Conservation (phyloP, 1,140 invertebrate genomes). For the Temnothorax longispinosus region DNA sequence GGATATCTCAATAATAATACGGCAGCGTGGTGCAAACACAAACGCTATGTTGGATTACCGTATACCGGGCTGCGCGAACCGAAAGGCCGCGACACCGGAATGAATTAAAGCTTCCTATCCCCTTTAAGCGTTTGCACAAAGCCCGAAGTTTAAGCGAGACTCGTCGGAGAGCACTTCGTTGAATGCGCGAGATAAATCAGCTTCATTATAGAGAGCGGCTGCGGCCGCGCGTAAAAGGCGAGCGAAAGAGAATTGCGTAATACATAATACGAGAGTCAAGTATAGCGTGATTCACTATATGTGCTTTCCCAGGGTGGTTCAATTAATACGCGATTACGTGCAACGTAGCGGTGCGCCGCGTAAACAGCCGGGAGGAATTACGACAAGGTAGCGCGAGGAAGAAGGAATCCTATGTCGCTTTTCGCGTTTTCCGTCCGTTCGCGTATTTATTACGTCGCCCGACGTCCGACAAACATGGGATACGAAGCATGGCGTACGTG, state of each 20-base stretch:
- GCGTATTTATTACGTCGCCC: constrained; percentile 45
- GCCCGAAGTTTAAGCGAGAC: constrained; percentile 73
- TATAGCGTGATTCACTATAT: constrained; percentile 43
- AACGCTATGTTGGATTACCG: constrained; percentile 64
- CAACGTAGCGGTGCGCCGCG: background rate
- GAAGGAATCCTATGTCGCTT: constrained; percentile 21
- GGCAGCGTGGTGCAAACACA: constrained; percentile 16
- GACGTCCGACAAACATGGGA: constrained; percentile 33
- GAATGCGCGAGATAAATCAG: constrained; percentile 77
- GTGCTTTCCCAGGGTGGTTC: constrained; percentile 51
- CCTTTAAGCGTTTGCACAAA: constrained; percentile 72
- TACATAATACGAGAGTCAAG: constrained; percentile 70
- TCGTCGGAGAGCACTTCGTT: constrained; percentile 61
- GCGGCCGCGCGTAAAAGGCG: constrained; percentile 56
- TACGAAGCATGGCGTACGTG: constrained; percentile 21
- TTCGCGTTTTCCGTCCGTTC: constrained; percentile 36
- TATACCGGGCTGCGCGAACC: constrained; percentile 39
- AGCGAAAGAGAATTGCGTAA: constrained; percentile 70
- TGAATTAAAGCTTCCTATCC: constrained; percentile 70
- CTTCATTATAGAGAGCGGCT: constrained; percentile 73
- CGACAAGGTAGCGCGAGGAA: background rate
- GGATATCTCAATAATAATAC: constrained; percentile 62
- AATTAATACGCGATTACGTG: constrained; percentile 69
- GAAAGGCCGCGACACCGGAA: constrained; percentile 49
- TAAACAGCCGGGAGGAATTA: constrained; percentile 21